A percentile compares a stretch with the other conserved stretches of the same genome.
These are phyloP conservation scores for Perccottus glenii DNA, from an alignment of 2,113 vertebrate species.

Conservation along the genomic window DNA sequence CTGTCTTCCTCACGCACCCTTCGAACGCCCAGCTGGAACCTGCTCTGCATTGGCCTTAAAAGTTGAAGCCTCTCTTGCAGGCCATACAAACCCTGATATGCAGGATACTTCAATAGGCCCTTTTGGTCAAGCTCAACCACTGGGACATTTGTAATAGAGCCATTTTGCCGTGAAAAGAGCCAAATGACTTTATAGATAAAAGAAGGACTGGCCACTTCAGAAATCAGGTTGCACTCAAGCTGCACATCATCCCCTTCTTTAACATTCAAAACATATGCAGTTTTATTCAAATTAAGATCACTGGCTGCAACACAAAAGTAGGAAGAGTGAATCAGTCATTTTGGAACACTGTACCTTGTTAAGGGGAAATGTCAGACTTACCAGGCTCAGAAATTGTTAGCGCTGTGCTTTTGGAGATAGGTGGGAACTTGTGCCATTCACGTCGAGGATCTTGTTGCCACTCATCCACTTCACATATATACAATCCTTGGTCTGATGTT, in stretches of 20 bases:
- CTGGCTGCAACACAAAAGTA: slow-evolving; percentile 33
- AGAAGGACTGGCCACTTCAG: slow-evolving; percentile 26
- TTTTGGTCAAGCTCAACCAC: slow-evolving; percentile 59
- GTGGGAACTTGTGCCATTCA: slow-evolving; percentile 67
- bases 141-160: neutral
- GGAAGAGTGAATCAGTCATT: neutral
- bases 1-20: slow-evolving; percentile 50
- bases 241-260: slow-evolving; percentile 44
- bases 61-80: slow-evolving; percentile 60
- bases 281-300: slow-evolving; percentile 46
- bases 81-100: neutral
- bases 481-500: slow-evolving; percentile 66
- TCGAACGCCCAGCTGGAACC: slow-evolving; percentile 59
- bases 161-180: slow-evolving; percentile 31
- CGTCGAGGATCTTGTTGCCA: slow-evolving; percentile 74
- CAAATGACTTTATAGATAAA: slow-evolving; percentile 65
- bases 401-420: slow-evolving; percentile 11
- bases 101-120: slow-evolving; percentile 59
- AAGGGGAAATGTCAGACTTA: slow-evolving; percentile 30
- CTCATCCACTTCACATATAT: slow-evolving; percentile 75
- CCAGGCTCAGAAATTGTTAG: slow-evolving; percentile 59
- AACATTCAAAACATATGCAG: neutral
- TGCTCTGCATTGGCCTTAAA: slow-evolving; percentile 44
- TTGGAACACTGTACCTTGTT: neutral
- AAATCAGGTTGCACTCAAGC: slow-evolving; percentile 61